These are phyloP conservation scores for Eumeta japonica DNA, from an alignment of 1,140 invertebrate species.

Conservation along the genomic window DNA sequence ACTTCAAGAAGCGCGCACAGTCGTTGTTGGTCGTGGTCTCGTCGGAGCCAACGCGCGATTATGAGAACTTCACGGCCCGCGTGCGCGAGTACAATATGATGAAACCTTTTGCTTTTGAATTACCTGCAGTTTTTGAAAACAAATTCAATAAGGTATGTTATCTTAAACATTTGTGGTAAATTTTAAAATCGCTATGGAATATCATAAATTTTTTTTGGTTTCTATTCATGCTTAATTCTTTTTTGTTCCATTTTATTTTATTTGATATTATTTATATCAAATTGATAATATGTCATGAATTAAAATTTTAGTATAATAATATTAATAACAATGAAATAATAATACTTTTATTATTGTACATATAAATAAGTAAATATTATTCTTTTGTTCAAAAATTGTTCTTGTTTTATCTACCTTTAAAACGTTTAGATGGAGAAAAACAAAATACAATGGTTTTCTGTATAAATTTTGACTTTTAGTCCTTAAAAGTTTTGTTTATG, in stretches of 20 bases:
- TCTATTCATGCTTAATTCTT: not conserved
- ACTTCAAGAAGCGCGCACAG: conserved; percentile 69
- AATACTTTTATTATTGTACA: too few relatives aligned
- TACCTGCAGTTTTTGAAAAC: conserved; percentile 57
- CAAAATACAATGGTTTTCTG: too few relatives aligned
- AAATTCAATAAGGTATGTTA: conserved; percentile 61
- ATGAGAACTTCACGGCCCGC: conserved; percentile 73
- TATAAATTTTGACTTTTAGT: too few relatives aligned
- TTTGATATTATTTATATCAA: conserved; percentile 1
- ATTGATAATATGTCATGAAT: conserved; percentile 1
- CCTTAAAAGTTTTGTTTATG: too few relatives aligned
- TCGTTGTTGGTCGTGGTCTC: conserved; percentile 84
- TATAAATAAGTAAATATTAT: too few relatives aligned
- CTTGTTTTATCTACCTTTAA: too few relatives aligned
- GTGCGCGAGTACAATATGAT: conserved; percentile 75
- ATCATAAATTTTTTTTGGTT: not conserved
- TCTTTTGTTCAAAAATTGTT: too few relatives aligned
- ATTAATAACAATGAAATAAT: too few relatives aligned
- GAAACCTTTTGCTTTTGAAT: conserved; percentile 74
- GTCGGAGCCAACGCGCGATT: conserved; percentile 73
- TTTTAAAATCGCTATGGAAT: too few relatives aligned
- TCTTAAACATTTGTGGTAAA: too few relatives aligned
- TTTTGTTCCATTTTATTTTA: conserved; percentile 1
- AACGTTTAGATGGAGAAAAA: too few relatives aligned
- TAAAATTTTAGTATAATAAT: conserved; percentile 1